Evolutionary conservation across 35 echinoderm and acorn worm species (phyloP).

Genomic region (Stichopus chloronotus): DNA sequence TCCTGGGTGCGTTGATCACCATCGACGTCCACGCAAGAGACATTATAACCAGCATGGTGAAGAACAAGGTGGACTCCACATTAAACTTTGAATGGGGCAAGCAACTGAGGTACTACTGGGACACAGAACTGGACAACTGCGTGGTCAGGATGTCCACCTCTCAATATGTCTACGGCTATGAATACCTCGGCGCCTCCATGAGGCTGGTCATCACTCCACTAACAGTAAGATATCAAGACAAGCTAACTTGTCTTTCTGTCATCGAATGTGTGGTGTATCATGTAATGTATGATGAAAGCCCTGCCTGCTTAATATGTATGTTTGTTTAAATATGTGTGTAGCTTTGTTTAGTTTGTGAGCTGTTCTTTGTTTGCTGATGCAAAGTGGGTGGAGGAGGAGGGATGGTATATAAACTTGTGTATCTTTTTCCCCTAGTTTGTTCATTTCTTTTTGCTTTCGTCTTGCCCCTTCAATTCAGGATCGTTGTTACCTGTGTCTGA

Average conservation of each 20-base stretch:
- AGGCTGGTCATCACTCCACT: slow-evolving; percentile 97
- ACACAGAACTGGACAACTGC: slow-evolving; percentile 94
- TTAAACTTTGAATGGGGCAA: slow-evolving; percentile 97
- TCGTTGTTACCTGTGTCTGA: slow-evolving; percentile 98
- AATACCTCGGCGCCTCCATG: slow-evolving; percentile 93
- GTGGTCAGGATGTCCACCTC: slow-evolving; percentile 98
- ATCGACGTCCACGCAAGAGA: slow-evolving; percentile 96
- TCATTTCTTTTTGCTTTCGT: not conserved
- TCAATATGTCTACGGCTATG: slow-evolving; percentile 97
- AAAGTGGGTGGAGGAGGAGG: too few species aligned
- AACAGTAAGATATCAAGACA: slow-evolving; percentile 61
- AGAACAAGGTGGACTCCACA: slow-evolving; percentile 68
- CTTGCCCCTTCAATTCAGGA: slow-evolving; percentile 48
- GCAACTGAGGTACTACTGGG: slow-evolving; percentile 96
- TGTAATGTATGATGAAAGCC: too few species aligned
- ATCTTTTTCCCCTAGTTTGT: too few species aligned
- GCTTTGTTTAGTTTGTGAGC: not conserved
- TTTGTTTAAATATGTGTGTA: not conserved
- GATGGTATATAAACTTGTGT: too few species aligned
- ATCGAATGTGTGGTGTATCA: too few species aligned
- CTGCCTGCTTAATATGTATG: not conserved
- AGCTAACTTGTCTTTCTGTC: too few species aligned
- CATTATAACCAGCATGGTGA: slow-evolving; percentile 95
- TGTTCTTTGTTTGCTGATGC: too few species aligned
- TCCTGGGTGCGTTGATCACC: slow-evolving; percentile 93